Conservation (phyloP, 2,113 vertebrate species). For the Pyxicephalus adspersus region DNA sequence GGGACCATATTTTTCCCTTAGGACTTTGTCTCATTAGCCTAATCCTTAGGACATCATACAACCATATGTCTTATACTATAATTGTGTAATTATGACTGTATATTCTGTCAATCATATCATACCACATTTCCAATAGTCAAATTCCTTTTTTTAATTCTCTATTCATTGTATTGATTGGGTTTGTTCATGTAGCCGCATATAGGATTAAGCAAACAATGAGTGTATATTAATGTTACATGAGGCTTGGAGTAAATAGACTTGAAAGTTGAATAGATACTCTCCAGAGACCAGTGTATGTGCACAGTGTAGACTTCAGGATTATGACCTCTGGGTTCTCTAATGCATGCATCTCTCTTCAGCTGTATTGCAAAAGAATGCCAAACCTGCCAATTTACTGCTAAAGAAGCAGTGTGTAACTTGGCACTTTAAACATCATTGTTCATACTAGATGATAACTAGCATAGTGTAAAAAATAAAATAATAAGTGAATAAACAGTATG, state of each 20-base stretch:
- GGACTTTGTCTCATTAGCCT: not conserved
- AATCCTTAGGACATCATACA: not conserved
- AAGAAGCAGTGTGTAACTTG: not conserved
- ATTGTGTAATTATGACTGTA: not conserved
- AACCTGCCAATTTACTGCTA: conserved; percentile 23
- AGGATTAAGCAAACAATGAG: not conserved
- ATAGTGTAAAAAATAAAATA: too few species aligned
- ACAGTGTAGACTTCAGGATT: conserved; percentile 7
- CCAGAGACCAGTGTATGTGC: conserved; percentile 25
- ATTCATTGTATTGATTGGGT: not conserved
- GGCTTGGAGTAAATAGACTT: not conserved
- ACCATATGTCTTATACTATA: not conserved
- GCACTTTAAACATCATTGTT: not conserved
- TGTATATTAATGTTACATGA: conserved; percentile 6
- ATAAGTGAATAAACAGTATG: too few species aligned
- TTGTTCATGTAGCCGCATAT: not conserved
- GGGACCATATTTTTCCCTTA: not conserved
- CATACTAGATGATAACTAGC: too few species aligned
- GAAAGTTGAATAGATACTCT: conserved; percentile 25
- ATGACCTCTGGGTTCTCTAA: conserved; percentile 30
- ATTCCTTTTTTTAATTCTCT: not conserved
- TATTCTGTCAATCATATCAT: not conserved
- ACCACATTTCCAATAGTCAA: not conserved
- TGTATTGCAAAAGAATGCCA: conserved; percentile 42
- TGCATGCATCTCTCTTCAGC: conserved; percentile 6